Evolutionary conservation across 2,888 invertebrate species (phyloP), one percentile per base, ranked within the genome.

Genomic region (Holacanthella duospinosa): DNA sequence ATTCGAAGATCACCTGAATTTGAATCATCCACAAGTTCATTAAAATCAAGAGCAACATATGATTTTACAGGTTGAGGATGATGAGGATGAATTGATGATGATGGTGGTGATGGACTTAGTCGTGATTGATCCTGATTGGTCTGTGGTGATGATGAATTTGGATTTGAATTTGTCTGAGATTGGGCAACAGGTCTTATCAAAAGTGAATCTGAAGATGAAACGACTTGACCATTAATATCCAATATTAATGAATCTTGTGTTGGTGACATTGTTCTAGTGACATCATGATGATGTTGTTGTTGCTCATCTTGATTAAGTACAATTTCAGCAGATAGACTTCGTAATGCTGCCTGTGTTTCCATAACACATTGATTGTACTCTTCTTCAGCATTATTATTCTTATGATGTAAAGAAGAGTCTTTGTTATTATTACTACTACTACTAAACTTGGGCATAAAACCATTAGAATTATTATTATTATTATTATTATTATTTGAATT

Each of bases 21-120:
- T 48, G 86, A 87, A 72, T 87, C 87, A 76, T 87, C 87, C 4
- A 86, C 86, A 53, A 77, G 70, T 75, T 88, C 88, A 76, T 87
- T 86, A 75, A 88, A 88, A 75, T 87, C 87, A 4, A 84, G 84
- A 64, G 86, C 85, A 64, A 86, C 85, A 77, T 87, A 88, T 43
- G 66, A 68, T 43, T 68, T 68, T 2, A n/a, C 28, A 9, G 19
- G 12, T 29, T 48, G 54, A 19, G 54, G n/a, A 4, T 58, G 29
- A n/a, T 57, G 63, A 16, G 56, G 29, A 21, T 48, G 25, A 4
- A 43, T 29, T 3, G n/a, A n/a, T 4, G 48, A 48, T 36, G 12
- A 4, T 48, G 48, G 48, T 16, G 48, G 48, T 6, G 16, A 36
- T 36, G 6, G 36, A 36, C 9, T 36, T 16, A 16, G 36, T 12